Evolutionary conservation across 2,888 invertebrate species (phyloP), one percentile per base, ranked within the genome.

Genomic region (Leucophenga montana): DNA sequence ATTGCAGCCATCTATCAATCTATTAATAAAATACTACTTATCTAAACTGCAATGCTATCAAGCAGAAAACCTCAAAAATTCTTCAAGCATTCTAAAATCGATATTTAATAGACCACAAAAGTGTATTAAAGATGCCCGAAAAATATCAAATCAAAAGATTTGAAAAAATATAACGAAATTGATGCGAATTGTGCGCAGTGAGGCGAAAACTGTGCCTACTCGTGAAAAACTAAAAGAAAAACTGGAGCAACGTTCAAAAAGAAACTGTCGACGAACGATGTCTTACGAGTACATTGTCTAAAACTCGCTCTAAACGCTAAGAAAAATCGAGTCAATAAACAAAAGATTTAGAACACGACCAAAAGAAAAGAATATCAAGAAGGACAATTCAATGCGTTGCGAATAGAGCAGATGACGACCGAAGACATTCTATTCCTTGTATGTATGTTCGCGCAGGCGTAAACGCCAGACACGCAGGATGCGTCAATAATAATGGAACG

Each of bases 51-150:
- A 16, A 18, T 61, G n/a, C 61, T 61, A 61, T 61, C 39, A 61
- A 61, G 39, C 61, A 61, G 57, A 61, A 61, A 61, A 61, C 33
- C 61, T 18, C 33, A 33, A 61, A 61, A 61, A 39, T 13, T 14
- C 16, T 39, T 61, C 8, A 13, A 39, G 9, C 39, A 39, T 3
- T 5, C 11, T 5, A 39, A 69, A 68, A 74, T 73, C 74, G 57
- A 66, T 44, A 53, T 61, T 70, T 73, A 74, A 71, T 71, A 73
- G 74, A 66, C 75, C 75, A 68, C 73, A 77, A 68, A 65, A 62
- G 39, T 44, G 31, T 20, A 31, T 65, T 67, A 73, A 67, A 50
- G 27, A 64, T 64, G 22, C 48, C 62, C 13, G 9, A 64, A 46
- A 46, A 64, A 64, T 64, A 64, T 64, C 48, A 64, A 46, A 64